phyloP scores from a whole-genome alignment of 2,113 vertebrate species.

The Loxodonta africana region DNA sequence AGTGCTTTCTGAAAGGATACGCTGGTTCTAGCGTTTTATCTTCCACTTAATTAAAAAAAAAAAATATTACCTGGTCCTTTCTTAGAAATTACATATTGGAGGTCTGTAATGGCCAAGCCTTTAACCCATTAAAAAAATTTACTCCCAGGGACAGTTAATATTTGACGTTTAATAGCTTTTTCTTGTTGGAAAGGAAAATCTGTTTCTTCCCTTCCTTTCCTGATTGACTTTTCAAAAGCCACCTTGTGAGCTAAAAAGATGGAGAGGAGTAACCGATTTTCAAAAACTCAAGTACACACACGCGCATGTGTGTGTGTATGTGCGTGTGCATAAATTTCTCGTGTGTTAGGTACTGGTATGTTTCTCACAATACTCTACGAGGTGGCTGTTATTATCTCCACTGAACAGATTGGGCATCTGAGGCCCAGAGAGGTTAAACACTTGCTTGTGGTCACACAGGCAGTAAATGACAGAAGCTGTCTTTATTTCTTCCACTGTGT shows the following conservation, averaged over 20 bases:
- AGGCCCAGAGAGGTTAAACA: background rate
- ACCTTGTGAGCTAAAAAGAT: conserved; percentile 39
- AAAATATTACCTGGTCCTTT: conserved; percentile 75
- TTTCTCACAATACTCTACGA: background rate
- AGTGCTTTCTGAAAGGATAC: conserved; percentile 79
- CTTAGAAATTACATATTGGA: conserved; percentile 80
- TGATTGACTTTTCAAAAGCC: conserved; percentile 74
- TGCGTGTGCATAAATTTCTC: rapidly evolving
- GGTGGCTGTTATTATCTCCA: background rate
- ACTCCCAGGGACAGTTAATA: conserved; percentile 81
- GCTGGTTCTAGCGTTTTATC: conserved; percentile 65
- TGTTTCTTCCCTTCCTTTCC: conserved; percentile 72
- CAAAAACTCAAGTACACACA: background rate
- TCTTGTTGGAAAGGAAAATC: conserved; percentile 63
- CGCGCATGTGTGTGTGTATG: too few relatives aligned
- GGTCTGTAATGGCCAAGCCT: conserved; percentile 76
- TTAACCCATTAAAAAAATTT: conserved; percentile 80
- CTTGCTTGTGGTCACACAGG: background rate
- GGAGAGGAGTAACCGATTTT: conserved; percentile 52
- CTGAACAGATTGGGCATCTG: too few relatives aligned
- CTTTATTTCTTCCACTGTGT: background rate
- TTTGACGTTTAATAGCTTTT: conserved; percentile 80
- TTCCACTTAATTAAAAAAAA: conserved; percentile 79
- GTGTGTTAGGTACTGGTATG: background rate
- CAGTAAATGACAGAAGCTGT: background rate